These are phyloP conservation scores for Capra hircus DNA, from an alignment of 2,113 vertebrate species.

Conservation along the genomic window DNA sequence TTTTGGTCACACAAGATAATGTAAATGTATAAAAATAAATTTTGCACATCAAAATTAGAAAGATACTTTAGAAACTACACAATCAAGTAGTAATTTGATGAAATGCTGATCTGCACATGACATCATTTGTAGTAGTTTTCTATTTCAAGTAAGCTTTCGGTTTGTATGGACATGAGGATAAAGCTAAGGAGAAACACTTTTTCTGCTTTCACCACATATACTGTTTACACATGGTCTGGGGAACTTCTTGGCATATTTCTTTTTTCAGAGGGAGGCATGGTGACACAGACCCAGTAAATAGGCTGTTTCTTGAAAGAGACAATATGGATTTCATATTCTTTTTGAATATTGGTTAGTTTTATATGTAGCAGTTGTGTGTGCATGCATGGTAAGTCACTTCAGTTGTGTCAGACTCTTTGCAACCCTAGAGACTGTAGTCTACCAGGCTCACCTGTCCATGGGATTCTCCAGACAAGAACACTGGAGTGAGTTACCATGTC, in stretches of 20 bases:
- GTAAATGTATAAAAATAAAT: not conserved
- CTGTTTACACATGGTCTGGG: not conserved
- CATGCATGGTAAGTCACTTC: not conserved
- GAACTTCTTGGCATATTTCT: not conserved
- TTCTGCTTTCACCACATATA: not conserved
- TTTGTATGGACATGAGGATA: not conserved
- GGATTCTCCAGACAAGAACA: not conserved
- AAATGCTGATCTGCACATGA: not conserved
- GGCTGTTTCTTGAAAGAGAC: not conserved
- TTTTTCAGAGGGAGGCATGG: not conserved
- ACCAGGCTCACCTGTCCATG: not conserved
- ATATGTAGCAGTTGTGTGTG: not conserved
- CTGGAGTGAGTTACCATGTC: not conserved
- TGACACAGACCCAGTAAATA: not conserved
- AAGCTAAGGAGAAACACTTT: not conserved
- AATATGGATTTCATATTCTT: not conserved
- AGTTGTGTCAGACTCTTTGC: not conserved
- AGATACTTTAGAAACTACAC: not conserved
- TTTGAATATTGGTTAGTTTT: not conserved
- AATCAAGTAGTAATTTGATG: not conserved
- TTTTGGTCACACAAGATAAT: not conserved
- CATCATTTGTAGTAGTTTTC: not conserved
- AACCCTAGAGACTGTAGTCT: not conserved
- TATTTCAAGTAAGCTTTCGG: not conserved
- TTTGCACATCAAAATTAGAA: not conserved